phyloP scores from a whole-genome alignment of 2,888 invertebrate species.

The Watsonalla binaria region DNA sequence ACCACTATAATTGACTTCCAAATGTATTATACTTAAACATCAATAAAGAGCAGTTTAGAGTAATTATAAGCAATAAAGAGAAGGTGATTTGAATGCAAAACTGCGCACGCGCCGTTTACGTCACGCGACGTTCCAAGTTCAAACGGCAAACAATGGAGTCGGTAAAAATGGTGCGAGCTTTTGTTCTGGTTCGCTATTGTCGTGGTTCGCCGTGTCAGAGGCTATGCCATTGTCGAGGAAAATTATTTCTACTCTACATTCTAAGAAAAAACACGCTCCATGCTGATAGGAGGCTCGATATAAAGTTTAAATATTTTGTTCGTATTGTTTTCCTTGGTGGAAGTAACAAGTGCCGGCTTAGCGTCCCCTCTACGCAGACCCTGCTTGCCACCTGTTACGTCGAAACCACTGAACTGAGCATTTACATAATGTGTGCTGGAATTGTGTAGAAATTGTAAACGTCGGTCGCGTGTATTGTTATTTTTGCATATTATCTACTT shows the following conservation, averaged over 20 bases:
- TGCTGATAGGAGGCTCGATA: slow-evolving; percentile 16
- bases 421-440: slow-evolving; percentile 31
- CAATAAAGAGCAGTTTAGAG: slow-evolving; percentile 31
- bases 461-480: slow-evolving; percentile 23
- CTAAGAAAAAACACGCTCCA: slow-evolving; percentile 3
- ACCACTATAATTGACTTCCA: slow-evolving; percentile 1
- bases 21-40: background rate
- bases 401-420: slow-evolving; percentile 32
- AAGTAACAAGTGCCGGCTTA: slow-evolving; percentile 54
- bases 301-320: slow-evolving; percentile 36
- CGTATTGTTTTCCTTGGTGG: slow-evolving; percentile 17
- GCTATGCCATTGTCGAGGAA: slow-evolving; percentile 8
- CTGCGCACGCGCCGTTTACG: slow-evolving; percentile 68
- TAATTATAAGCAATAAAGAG: slow-evolving; percentile 50
- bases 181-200: slow-evolving; percentile 66
- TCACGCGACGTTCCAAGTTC: slow-evolving; percentile 73
- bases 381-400: slow-evolving; percentile 55
- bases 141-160: slow-evolving; percentile 64
- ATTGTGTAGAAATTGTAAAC: slow-evolving; percentile 22
- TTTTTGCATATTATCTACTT: slow-evolving; percentile 6
- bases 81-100: slow-evolving; percentile 65
- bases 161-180: slow-evolving; percentile 73
- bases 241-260: slow-evolving; percentile 4
- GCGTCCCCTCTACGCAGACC: slow-evolving; percentile 40
- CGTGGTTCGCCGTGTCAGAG: slow-evolving; percentile 28